phyloP scores from a whole-genome alignment of 2,113 vertebrate species.

The Pungitius pungitius region DNA sequence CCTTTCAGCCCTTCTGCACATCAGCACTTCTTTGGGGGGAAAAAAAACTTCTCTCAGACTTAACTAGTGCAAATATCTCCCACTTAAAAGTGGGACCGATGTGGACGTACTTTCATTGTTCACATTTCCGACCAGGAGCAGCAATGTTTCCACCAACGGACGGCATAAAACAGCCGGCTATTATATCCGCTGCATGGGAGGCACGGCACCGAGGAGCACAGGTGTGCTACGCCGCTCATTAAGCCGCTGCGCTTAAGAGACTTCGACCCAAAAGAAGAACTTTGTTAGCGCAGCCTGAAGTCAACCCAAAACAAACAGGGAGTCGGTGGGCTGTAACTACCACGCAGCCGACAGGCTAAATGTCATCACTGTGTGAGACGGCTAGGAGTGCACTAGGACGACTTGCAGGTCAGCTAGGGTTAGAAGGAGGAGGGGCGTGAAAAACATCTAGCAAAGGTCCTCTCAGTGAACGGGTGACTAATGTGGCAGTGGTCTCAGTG shows the following conservation, averaged over 20 bases:
- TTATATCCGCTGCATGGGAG: not conserved
- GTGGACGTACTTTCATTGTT: not conserved
- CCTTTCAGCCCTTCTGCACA: no score
- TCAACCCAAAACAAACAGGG: not conserved
- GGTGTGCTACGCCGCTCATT: not conserved
- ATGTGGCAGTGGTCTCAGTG: conserved; percentile 14
- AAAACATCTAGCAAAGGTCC: conserved; percentile 1
- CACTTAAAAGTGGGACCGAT: not conserved
- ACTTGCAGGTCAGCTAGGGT: not conserved
- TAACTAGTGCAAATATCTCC: not conserved
- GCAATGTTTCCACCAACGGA: not conserved
- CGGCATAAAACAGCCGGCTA: not conserved
- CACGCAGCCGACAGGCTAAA: not conserved
- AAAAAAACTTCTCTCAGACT: not conserved
- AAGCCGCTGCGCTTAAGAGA: not conserved
- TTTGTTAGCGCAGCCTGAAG: not conserved
- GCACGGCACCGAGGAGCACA: not conserved
- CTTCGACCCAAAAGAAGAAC: not conserved
- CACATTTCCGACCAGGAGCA: not conserved
- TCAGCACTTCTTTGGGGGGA: no score
- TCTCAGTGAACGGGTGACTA: conserved; percentile 9
- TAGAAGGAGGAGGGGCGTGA: not conserved
- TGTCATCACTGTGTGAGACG: not conserved
- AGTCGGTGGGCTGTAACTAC: not conserved
- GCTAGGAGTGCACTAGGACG: not conserved